A percentile compares a stretch with the other conserved stretches of the same genome.
Conservation (phyloP, 2,888 invertebrate species). For the Thecophora atra region DNA sequence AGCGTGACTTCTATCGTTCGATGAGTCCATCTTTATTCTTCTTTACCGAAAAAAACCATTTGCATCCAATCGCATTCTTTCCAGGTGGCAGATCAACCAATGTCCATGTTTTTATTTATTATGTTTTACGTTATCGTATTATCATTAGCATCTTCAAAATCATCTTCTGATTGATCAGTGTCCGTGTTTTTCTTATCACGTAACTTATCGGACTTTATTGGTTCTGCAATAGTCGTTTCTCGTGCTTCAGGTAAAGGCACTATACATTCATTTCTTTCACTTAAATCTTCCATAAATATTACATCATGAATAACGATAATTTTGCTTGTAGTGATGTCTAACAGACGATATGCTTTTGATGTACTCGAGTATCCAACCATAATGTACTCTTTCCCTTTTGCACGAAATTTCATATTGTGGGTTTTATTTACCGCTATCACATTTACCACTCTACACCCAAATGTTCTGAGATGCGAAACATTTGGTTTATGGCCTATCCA, state of each 20-base stretch:
- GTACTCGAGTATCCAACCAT: conserved; percentile 24
- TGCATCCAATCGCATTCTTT: conserved; percentile 39
- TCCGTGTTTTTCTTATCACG: too few species aligned
- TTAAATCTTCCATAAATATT: too few species aligned
- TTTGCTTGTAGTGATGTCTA: too few species aligned
- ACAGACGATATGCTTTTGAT: conserved; percentile 30
- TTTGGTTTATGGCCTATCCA: conserved; percentile 28
- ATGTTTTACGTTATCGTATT: too few species aligned
- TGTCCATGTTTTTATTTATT: conserved; percentile 37
- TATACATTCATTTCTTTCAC: too few species aligned
- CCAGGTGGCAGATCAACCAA: conserved; percentile 36
- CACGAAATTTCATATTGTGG: conserved; percentile 19
- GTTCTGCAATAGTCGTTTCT: too few species aligned
- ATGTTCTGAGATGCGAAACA: not conserved
- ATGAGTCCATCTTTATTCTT: conserved; percentile 36
- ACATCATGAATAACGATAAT: too few species aligned
- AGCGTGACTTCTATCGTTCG: conserved; percentile 28
- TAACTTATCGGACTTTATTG: too few species aligned
- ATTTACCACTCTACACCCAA: conserved; percentile 2
- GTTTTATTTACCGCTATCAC: conserved; percentile 24
- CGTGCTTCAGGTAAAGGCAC: too few species aligned
- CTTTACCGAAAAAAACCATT: conserved; percentile 42
- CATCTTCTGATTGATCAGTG: too few species aligned
- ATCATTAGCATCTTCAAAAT: too few species aligned
- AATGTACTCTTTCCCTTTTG: conserved; percentile 27